Percentiles rank a stretch among this genome's conserved stretches.
Evolutionary conservation across 2,888 invertebrate species (phyloP).

Genomic region (Thereva unica): DNA sequence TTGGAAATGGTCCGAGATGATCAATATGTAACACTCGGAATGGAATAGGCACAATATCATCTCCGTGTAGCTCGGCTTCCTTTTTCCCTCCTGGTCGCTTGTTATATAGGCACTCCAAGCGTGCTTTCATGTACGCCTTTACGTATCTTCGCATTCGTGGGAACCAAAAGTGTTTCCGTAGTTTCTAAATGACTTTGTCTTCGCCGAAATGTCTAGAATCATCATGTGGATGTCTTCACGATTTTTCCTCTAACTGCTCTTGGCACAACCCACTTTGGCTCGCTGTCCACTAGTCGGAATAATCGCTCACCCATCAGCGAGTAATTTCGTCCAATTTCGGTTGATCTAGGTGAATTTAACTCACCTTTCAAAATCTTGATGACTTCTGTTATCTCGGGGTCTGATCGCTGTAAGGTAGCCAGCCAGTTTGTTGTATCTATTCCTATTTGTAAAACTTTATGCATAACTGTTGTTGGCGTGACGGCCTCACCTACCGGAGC

Average conservation of each 20-base stretch:
- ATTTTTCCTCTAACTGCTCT: conserved; percentile 7
- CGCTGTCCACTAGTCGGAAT: too few relatives aligned
- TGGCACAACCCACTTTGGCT: conserved; percentile 19
- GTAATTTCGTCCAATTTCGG: too few relatives aligned
- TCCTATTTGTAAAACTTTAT: too few relatives aligned
- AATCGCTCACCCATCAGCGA: too few relatives aligned
- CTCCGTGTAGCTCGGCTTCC: neutral
- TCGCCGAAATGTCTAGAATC: conserved; percentile 3
- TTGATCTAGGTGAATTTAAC: too few relatives aligned
- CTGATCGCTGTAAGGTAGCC: too few relatives aligned
- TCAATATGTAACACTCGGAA: conserved; percentile 7
- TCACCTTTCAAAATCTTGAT: too few relatives aligned
- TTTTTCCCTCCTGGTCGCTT: conserved; percentile 1
- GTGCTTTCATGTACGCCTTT: neutral
- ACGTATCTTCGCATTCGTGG: conserved; percentile 16
- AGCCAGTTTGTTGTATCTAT: too few relatives aligned
- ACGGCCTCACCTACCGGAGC: neutral
- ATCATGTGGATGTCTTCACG: conserved; percentile 2
- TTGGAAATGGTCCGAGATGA: conserved; percentile 8
- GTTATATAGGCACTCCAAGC: conserved; percentile 4
- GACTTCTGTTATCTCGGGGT: too few relatives aligned
- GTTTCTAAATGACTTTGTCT: neutral
- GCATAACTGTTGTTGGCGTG: neutral
- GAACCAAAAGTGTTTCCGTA: conserved; percentile 10
- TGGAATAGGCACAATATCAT: neutral